Evolutionary conservation across 1,140 invertebrate species (phyloP).

Genomic region (Anastatus disparis): DNA sequence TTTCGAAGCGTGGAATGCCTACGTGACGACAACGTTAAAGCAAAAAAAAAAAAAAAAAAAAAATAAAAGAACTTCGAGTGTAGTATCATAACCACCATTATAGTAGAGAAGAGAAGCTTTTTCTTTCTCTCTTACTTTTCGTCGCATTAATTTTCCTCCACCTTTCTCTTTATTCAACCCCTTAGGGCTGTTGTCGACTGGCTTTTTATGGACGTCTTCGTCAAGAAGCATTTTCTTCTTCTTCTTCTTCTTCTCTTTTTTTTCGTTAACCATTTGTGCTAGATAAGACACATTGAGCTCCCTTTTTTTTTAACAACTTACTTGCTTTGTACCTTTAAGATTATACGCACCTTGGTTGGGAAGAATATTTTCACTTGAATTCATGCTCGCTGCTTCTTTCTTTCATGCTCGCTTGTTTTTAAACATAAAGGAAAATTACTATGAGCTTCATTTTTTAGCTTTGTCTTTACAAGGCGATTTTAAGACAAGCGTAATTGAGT

Average conservation of each 20-base stretch:
- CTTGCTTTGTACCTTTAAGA: not conserved
- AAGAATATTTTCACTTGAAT: not conserved
- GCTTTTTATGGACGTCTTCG: conserved; percentile 5
- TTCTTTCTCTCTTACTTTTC: too few species aligned
- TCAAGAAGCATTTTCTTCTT: conserved; percentile 3
- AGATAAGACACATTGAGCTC: not conserved
- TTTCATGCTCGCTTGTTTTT: not conserved
- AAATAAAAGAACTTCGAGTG: too few species aligned
- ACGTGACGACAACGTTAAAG: conserved; percentile 44
- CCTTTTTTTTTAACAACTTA: not conserved
- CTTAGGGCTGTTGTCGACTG: too few species aligned
- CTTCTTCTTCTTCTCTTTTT: not conserved
- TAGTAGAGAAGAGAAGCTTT: too few species aligned
- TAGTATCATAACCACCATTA: conserved; percentile 46
- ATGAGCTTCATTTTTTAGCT: not conserved
- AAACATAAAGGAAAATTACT: not conserved
- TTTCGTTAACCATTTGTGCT: not conserved
- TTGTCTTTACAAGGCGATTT: not conserved
- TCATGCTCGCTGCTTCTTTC: not conserved
- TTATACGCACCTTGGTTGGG: conserved; percentile 23
- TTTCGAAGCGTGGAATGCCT: conserved; percentile 49
- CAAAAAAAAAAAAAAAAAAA: too few species aligned
- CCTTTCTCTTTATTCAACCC: too few species aligned
- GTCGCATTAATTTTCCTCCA: conserved; percentile 32
- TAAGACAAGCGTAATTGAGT: not conserved